phyloP scores from a whole-genome alignment of 2,888 invertebrate genomes.

The Apamea monoglypha region DNA sequence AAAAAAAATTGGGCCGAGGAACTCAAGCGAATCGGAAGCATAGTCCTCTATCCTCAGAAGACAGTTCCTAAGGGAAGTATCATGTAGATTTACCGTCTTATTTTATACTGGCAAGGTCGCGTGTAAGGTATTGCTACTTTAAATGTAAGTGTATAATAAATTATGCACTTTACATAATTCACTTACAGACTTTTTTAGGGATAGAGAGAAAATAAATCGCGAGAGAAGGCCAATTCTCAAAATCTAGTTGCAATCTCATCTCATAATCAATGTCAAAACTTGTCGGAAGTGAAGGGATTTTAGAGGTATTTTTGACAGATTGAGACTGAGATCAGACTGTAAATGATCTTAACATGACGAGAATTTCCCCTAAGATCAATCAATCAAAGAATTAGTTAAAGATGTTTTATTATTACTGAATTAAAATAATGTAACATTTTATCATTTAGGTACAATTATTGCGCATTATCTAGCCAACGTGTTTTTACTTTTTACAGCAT shows the following conservation, averaged over 20 bases:
- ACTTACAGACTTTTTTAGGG: not conserved
- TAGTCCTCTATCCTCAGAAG: not conserved
- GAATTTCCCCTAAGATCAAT: not conserved
- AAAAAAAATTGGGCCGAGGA: not conserved
- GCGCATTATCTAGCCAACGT: not conserved
- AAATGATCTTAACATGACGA: not conserved
- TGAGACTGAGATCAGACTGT: too few species aligned
- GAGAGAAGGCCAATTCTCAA: too few species aligned
- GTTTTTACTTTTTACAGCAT: not conserved
- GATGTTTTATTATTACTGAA: not conserved
- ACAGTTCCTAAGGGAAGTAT: not conserved
- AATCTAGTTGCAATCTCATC: not conserved
- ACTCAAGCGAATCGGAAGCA: not conserved
- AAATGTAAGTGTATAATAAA: not conserved
- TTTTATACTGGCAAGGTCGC: not conserved
- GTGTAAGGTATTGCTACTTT: not conserved
- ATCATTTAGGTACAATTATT: not conserved
- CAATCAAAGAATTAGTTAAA: not conserved
- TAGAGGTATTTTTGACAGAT: not conserved
- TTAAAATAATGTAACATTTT: not conserved
- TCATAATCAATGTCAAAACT: not conserved
- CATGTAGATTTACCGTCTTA: slow-evolving; percentile 21
- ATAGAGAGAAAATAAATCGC: not conserved
- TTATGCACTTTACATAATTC: not conserved
- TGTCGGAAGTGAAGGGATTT: not conserved